Evolutionary conservation across 2,113 vertebrate species (phyloP).

Genomic region (Eclectus roratus): DNA sequence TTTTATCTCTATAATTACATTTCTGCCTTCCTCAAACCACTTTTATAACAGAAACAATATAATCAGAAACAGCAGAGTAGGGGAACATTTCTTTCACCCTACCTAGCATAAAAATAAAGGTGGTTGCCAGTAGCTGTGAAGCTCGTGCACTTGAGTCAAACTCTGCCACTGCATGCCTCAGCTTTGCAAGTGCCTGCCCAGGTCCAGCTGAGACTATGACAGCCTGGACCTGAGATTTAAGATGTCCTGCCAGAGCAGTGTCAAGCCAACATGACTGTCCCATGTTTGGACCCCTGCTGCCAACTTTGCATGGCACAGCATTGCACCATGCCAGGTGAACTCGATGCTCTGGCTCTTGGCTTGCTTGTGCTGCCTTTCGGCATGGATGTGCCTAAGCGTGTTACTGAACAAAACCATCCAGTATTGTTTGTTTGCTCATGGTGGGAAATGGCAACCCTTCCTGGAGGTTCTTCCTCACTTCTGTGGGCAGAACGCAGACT

Average conservation of each 20-base stretch:
- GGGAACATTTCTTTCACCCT: background rate
- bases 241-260: background rate
- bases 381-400: background rate
- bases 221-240: background rate
- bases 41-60: background rate
- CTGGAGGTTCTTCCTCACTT: background rate
- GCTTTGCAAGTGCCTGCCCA: background rate
- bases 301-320: background rate
- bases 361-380: background rate
- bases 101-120: background rate
- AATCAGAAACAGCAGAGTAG: background rate
- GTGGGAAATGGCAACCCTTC: rapidly evolving
- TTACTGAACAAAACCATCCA: background rate
- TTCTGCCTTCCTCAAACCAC: background rate
- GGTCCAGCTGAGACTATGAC: background rate
- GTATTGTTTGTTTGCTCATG: rapidly evolving
- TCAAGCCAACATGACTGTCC: background rate
- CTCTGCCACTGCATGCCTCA: background rate
- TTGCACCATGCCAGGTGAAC: background rate
- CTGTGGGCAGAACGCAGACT: background rate
- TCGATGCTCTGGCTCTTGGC: background rate
- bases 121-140: background rate
- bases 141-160: background rate
- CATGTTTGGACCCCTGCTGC: background rate
- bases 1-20: background rate